These are phyloP conservation scores for Halcyon badia DNA, from an alignment of 2,797 vertebrate genomes.

Conservation along the genomic window DNA sequence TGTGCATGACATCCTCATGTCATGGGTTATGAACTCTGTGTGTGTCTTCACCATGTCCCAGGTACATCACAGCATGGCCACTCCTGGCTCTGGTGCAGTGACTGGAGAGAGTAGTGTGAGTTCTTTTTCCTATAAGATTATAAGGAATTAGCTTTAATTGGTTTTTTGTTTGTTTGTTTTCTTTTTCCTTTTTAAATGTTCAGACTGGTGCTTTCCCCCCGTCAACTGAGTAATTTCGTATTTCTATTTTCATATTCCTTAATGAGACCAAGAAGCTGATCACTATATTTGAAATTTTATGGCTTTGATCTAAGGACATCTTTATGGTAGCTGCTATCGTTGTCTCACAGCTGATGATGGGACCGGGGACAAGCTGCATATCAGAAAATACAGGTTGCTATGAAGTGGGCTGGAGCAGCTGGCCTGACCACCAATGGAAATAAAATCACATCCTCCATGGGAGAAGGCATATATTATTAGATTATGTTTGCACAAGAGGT, in stretches of 20 bases:
- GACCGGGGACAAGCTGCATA: neutral
- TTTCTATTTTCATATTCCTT: neutral
- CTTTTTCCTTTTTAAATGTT: neutral
- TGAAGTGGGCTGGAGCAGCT: neutral
- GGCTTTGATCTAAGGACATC: neutral
- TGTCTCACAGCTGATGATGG: neutral
- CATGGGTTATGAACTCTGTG: neutral
- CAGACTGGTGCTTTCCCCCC: neutral
- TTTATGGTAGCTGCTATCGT: neutral
- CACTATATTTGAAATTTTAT: neutral
- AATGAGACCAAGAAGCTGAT: neutral
- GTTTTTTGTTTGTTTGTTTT: neutral
- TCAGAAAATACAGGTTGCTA: neutral
- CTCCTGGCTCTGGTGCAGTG: neutral
- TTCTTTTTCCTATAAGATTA: neutral
- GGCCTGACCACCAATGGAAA: fast-evolving
- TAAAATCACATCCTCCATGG: neutral
- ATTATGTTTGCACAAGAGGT: neutral
- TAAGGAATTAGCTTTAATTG: neutral
- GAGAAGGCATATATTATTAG: neutral
- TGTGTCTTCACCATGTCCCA: neutral
- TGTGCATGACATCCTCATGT: neutral
- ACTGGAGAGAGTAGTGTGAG: neutral
- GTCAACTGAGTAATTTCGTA: neutral
- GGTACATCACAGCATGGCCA: neutral